Evolutionary conservation across 35 echinoderm and acorn worm genomes (phyloP).

Genomic region (Acanthaster planci): DNA sequence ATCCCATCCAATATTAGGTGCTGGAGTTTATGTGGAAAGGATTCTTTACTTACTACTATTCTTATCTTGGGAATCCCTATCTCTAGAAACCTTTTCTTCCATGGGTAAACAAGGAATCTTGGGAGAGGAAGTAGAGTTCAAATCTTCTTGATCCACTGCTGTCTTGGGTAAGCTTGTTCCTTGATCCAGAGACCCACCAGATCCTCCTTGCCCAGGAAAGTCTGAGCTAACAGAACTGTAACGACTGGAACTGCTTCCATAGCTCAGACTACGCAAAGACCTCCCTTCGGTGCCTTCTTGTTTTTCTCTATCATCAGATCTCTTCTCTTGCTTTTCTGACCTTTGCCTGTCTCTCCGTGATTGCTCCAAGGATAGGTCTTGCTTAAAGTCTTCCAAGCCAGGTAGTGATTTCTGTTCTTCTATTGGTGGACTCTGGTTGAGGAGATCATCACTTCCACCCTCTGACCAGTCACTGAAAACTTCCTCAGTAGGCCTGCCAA

Average conservation of each 20-base stretch:
- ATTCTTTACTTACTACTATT: neutral
- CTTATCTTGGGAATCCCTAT: neutral
- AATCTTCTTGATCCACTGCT: constrained; percentile 16
- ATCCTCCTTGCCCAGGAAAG: neutral
- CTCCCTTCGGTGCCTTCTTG: constrained; percentile 14
- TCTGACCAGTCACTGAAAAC: constrained; percentile 63
- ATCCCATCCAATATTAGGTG: no score
- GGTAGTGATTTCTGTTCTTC: constrained; percentile 22
- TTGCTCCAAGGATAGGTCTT: neutral
- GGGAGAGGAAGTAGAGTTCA: neutral
- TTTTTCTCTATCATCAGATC: constrained; percentile 18
- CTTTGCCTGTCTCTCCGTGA: neutral
- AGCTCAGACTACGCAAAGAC: constrained; percentile 36
- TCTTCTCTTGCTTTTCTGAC: neutral
- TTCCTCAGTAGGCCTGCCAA: neutral
- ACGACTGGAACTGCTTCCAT: constrained; percentile 44
- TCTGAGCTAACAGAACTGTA: constrained; percentile 36
- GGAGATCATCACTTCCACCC: constrained; percentile 60
- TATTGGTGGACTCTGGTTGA: constrained; percentile 38
- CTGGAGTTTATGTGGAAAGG: neutral
- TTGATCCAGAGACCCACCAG: neutral
- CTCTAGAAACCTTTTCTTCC: neutral
- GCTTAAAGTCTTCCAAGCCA: neutral
- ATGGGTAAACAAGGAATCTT: neutral
- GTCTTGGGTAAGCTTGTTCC: neutral